Conservation (phyloP, 2,888 invertebrate genomes). For the Nesidiocoris tenuis region DNA sequence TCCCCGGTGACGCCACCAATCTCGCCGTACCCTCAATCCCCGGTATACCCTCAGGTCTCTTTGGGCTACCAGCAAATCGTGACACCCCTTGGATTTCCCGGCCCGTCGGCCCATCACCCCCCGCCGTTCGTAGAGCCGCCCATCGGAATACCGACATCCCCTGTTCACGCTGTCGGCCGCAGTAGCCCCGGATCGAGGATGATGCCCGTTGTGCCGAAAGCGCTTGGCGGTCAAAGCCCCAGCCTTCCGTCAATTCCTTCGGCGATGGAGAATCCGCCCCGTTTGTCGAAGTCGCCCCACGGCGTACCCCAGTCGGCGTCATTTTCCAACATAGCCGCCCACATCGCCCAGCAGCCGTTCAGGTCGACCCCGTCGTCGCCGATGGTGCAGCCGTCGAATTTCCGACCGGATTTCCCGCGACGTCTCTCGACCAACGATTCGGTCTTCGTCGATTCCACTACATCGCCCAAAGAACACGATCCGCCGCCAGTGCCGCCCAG, state of each 20-base stretch:
- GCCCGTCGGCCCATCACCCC: neutral
- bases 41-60: neutral
- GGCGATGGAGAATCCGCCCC: neutral
- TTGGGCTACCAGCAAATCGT: slow-evolving; percentile 19
- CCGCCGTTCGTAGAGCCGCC: slow-evolving; percentile 3
- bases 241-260: slow-evolving; percentile 30
- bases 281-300: neutral
- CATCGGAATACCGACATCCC: slow-evolving; percentile 11
- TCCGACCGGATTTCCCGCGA: slow-evolving; percentile 8
- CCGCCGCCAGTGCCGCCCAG: slow-evolving; percentile 53
- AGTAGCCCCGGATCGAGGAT: neutral
- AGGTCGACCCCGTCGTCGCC: slow-evolving; percentile 15
- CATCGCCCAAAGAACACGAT: slow-evolving; percentile 33
- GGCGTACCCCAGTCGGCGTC: slow-evolving; percentile 26
- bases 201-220: neutral
- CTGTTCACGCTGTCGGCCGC: neutral
- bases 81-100: slow-evolving; percentile 9
- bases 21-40: slow-evolving; percentile 43
- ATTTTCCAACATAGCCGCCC: slow-evolving; percentile 10
- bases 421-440: slow-evolving; percentile 27
- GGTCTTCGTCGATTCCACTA: slow-evolving; percentile 15
- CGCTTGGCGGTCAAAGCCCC: slow-evolving; percentile 15
- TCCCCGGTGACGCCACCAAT: slow-evolving; percentile 46
- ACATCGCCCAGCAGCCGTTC: neutral
- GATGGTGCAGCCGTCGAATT: neutral